Conservation (phyloP, 2,113 vertebrate species). For the Otus sunia region DNA sequence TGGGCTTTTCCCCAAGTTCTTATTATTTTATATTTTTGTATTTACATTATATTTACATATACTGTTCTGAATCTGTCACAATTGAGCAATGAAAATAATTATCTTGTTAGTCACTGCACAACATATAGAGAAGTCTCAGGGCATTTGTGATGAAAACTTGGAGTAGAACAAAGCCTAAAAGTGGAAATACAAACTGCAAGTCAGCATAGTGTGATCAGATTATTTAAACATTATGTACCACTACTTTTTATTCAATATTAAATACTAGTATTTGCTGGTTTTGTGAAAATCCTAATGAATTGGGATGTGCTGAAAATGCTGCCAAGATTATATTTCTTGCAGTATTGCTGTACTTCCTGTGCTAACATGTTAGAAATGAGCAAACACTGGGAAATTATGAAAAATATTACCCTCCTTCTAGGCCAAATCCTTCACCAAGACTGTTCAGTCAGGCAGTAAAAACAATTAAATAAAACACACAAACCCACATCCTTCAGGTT, state of each 20-base stretch:
- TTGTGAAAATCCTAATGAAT: neutral
- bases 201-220: neutral
- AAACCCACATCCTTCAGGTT: constrained; percentile 19
- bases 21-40: neutral
- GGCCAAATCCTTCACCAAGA: constrained; percentile 3
- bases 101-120: neutral
- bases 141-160: neutral
- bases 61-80: neutral
- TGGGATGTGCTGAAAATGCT: neutral
- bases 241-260: neutral
- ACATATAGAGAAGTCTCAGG: neutral
- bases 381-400: constrained; percentile 8
- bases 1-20: neutral
- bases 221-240: neutral
- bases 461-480: neutral
- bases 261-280: neutral
- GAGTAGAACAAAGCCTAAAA: neutral
- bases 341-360: neutral
- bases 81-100: neutral
- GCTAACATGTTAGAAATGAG: neutral
- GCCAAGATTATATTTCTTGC: neutral
- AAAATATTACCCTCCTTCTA: neutral
- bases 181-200: neutral
- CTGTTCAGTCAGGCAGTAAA: neutral
- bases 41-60: neutral